These are phyloP conservation scores for Melipona bicolor DNA, from an alignment of 2,888 invertebrate species.

Conservation along the genomic window DNA sequence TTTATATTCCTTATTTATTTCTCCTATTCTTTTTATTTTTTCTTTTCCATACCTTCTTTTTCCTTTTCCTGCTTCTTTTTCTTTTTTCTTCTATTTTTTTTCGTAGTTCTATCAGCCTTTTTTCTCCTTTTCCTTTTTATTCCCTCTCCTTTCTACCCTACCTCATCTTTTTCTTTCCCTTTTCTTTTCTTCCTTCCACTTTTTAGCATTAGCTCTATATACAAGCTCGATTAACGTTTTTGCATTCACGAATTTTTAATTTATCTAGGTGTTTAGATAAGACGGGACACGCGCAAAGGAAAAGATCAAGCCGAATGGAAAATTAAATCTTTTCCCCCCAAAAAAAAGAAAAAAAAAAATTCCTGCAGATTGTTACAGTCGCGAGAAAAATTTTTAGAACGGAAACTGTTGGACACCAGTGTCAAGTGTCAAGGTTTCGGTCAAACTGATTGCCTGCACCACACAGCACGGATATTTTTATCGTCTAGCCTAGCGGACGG, in stretches of 20 bases:
- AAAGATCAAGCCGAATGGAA: neutral
- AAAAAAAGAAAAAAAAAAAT: too few relatives aligned
- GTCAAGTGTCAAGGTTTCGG: constrained; percentile 47
- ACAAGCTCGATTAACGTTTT: neutral
- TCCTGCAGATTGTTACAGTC: neutral
- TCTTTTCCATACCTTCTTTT: neutral
- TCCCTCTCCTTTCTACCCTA: neutral
- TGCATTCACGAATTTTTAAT: constrained; percentile 30
- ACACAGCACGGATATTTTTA: constrained; percentile 31
- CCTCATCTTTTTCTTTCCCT: neutral
- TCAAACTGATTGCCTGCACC: constrained; percentile 11
- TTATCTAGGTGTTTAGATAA: constrained; percentile 36
- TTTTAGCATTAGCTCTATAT: neutral
- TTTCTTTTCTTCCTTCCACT: neutral
- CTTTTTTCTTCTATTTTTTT: too few relatives aligned
- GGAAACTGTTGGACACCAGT: neutral
- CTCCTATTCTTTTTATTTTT: neutral
- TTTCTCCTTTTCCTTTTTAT: neutral
- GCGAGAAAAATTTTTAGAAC: neutral
- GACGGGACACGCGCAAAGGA: constrained; percentile 25
- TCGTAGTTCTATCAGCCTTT: too few relatives aligned
- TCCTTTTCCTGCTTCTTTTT: too few relatives aligned
- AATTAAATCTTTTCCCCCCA: constrained; percentile 44
- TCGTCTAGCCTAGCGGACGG: constrained; percentile 26
- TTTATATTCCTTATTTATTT: neutral